Conservation (phyloP, 64 coral and sea anemone species). For the Porites australiensis region DNA sequence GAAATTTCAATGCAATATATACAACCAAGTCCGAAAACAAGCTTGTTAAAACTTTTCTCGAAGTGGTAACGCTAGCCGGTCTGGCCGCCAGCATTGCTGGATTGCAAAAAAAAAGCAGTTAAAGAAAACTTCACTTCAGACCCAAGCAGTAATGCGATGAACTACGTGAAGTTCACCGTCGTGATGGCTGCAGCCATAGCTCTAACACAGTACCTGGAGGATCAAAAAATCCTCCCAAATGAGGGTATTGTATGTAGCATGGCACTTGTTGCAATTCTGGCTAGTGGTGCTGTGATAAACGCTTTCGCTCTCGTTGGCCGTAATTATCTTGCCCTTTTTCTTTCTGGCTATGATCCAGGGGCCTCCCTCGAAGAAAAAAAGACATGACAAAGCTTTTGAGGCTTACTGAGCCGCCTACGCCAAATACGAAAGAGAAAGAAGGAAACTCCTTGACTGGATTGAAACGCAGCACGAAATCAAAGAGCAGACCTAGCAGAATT, state of each 20-base stretch:
- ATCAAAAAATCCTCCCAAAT: slow-evolving; percentile 2
- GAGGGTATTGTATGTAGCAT: neutral
- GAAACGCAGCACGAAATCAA: neutral
- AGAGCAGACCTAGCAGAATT: slow-evolving; percentile 10
- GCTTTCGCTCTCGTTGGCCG: slow-evolving; percentile 50
- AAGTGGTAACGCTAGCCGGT: slow-evolving; percentile 7
- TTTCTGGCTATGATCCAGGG: neutral
- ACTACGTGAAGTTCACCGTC: slow-evolving; percentile 24
- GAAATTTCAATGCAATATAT: no score
- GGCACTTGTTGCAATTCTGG: slow-evolving; percentile 46
- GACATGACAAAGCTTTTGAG: slow-evolving; percentile 51
- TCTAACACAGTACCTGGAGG: neutral
- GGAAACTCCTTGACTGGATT: slow-evolving; percentile 52
- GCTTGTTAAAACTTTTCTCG: slow-evolving; percentile 8
- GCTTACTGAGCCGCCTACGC: slow-evolving; percentile 31
- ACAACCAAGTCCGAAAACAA: neutral
- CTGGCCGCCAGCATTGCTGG: slow-evolving; percentile 24
- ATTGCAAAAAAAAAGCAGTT: neutral
- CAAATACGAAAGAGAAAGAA: neutral
- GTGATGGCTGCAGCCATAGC: neutral
- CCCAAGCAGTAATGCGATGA: neutral
- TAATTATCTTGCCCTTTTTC: slow-evolving; percentile 31
- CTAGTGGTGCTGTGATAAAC: slow-evolving; percentile 42
- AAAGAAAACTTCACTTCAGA: neutral
- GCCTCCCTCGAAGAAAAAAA: neutral